Evolutionary conservation across 2,888 invertebrate species (phyloP).

Genomic region (Stramonita haemastoma): DNA sequence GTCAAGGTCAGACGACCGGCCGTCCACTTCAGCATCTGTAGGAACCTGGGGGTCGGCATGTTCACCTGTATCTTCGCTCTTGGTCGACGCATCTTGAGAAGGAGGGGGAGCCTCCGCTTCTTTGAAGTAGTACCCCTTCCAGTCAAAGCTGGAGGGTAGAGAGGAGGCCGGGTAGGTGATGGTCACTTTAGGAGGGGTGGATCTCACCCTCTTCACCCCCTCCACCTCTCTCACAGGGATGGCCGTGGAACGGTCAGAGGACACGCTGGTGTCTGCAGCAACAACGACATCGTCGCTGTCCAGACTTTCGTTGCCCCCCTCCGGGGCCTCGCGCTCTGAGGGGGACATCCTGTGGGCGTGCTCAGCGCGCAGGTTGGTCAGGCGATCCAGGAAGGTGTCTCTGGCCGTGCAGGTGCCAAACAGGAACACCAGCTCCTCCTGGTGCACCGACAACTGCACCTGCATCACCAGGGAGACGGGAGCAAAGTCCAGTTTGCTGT

Average conservation of each 20-base stretch:
- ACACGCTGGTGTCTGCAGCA: not conserved
- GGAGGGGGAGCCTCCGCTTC: slow-evolving; percentile 6
- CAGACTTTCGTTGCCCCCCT: slow-evolving; percentile 66
- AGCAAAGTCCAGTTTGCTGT: slow-evolving; percentile 40
- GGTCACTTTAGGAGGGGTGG: not conserved
- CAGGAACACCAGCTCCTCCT: slow-evolving; percentile 52
- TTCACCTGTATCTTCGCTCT: not conserved
- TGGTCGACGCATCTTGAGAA: not conserved
- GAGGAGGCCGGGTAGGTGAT: slow-evolving; percentile 38
- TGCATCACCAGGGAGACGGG: not conserved
- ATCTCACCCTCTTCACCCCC: not conserved
- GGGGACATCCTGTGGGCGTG: slow-evolving; percentile 69
- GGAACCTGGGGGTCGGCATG: not conserved
- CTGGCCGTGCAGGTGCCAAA: slow-evolving; percentile 61
- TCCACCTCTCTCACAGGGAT: no score
- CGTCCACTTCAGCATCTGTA: not conserved
- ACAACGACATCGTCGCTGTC: slow-evolving; percentile 14
- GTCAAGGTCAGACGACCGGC: slow-evolving; percentile 27
- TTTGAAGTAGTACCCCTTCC: slow-evolving; percentile 48
- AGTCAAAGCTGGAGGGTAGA: slow-evolving; percentile 54
- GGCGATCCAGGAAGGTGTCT: slow-evolving; percentile 65
- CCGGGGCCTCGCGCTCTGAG: slow-evolving; percentile 67
- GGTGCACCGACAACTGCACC: not conserved
- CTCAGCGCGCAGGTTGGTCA: slow-evolving; percentile 67
- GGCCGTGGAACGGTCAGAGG: not conserved